Base-by-base conservation (phyloP, 1,140 invertebrate species). In the Hylaeus volcanicus region DNA sequence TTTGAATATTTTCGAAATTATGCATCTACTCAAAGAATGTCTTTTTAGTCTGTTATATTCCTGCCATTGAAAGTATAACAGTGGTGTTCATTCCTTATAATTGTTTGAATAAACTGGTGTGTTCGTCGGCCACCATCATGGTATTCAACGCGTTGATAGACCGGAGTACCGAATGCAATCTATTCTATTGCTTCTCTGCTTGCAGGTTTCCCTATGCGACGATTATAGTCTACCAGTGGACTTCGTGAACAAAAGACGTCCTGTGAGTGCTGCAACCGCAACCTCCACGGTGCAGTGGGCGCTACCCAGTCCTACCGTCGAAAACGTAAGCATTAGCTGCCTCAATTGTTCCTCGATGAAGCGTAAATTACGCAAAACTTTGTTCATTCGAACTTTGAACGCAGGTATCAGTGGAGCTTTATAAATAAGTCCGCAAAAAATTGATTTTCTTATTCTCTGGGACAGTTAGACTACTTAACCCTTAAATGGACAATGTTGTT, bases 211-310 rank as follows among this genome's bases (percentile, higher is more conserved):
- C 65, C 94, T 97, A 79, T 96, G 96, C 91, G 96, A 96, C 88
- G 96, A 97, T 89, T 97, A 97, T 92, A 96, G 96, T 93, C 93
- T 97, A 70, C 96, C 96, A 41, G 95, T 96, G 81, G 96, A 97
- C 90, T 96, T 96, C 91, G 95, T 97, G 81, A 95, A 94, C 81
- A 95, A 95, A 90, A 94, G 94, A 92, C 93, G 95, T 89, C 95
- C 95, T 75, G 94, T 94, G 82, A 95, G 95, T 89, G 94, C 95
- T 74, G 92, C 93, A 41, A 94, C 94, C 87, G 91, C 94, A 72
- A 94, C 95, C 79, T 94, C 94, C 26, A 93, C 91, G 15, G 89
- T 93, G 12, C 90, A 94, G 92, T 93, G 94, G 94, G 93, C 93
- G 53, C 87, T 94, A 70, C 94, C 95, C 74, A 96, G 95, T 93